phyloP scores from a whole-genome alignment of 1,140 invertebrate genomes.

The Centruroides vittatus region DNA sequence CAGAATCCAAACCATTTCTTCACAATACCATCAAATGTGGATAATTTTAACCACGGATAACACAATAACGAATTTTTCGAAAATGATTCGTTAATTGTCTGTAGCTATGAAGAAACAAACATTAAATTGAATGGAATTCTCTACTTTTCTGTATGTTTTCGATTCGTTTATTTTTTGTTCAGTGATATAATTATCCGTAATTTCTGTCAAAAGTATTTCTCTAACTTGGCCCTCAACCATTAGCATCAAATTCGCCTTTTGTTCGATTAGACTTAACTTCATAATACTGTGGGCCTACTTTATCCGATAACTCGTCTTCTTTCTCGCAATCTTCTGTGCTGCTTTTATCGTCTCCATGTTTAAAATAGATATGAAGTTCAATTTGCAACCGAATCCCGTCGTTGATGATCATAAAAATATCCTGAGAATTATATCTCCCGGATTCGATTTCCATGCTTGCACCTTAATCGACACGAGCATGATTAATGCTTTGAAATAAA shows the following conservation, averaged over 20 bases:
- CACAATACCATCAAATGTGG: conserved; percentile 4
- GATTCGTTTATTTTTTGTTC: background rate
- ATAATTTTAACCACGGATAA: conserved; percentile 1
- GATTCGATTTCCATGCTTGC: too few species aligned
- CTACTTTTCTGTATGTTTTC: background rate
- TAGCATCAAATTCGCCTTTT: conserved; percentile 1
- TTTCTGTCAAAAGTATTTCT: background rate
- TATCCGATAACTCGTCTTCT: background rate
- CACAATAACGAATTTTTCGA: background rate
- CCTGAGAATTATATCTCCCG: too few species aligned
- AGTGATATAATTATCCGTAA: background rate
- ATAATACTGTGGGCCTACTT: background rate
- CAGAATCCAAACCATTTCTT: conserved; percentile 4
- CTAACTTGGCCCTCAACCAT: background rate
- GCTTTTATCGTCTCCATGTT: background rate
- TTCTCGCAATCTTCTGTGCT: background rate
- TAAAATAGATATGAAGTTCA: too few species aligned
- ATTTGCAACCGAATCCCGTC: too few species aligned
- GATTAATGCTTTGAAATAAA: too few species aligned
- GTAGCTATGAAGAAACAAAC: background rate
- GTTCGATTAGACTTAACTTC: background rate
- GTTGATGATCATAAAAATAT: too few species aligned
- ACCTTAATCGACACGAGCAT: too few species aligned
- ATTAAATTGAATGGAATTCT: background rate
- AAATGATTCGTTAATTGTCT: too few species aligned